Percentiles rank a stretch among this genome's conserved stretches.
phyloP scores from a whole-genome alignment of 1,140 invertebrate species.

The Cyclargus thomasi region DNA sequence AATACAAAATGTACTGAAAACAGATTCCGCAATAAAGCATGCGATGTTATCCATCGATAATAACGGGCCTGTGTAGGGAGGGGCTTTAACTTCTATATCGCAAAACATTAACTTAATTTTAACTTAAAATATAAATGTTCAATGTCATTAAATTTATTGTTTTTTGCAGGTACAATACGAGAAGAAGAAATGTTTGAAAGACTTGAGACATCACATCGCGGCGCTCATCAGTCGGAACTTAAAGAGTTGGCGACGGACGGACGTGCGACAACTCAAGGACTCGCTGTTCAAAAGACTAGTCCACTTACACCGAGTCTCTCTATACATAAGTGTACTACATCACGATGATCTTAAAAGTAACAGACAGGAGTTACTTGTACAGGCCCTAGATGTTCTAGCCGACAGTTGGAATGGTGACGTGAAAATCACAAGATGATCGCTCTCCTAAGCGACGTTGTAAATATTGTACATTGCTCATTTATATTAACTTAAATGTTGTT shows the following conservation, averaged over 20 bases:
- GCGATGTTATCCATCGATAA: no score
- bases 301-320: slow-evolving; percentile 53
- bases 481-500: slow-evolving; percentile 49
- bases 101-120: no score
- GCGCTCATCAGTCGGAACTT: slow-evolving; percentile 58
- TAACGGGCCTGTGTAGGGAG: no score
- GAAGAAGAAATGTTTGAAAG: slow-evolving; percentile 59
- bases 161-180: slow-evolving; percentile 46
- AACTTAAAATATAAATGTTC: no score
- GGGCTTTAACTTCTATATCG: no score
- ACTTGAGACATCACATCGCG: slow-evolving; percentile 52
- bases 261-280: slow-evolving; percentile 42
- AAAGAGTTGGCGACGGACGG: slow-evolving; percentile 58
- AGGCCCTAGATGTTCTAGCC: slow-evolving; percentile 43
- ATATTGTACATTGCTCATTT: slow-evolving; percentile 63
- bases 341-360: slow-evolving; percentile 51
- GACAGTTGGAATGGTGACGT: slow-evolving; percentile 42
- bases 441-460: slow-evolving; percentile 50
- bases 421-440: slow-evolving; percentile 42
- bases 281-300: slow-evolving; percentile 61
- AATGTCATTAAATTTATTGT: slow-evolving; percentile 1
- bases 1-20: no score
- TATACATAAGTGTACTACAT: slow-evolving; percentile 55
- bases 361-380: slow-evolving; percentile 34
- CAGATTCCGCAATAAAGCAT: no score